Evolutionary conservation across 1,140 invertebrate species (phyloP), one percentile per base, ranked within the genome.

Genomic region (Drosophila athabasca): DNA sequence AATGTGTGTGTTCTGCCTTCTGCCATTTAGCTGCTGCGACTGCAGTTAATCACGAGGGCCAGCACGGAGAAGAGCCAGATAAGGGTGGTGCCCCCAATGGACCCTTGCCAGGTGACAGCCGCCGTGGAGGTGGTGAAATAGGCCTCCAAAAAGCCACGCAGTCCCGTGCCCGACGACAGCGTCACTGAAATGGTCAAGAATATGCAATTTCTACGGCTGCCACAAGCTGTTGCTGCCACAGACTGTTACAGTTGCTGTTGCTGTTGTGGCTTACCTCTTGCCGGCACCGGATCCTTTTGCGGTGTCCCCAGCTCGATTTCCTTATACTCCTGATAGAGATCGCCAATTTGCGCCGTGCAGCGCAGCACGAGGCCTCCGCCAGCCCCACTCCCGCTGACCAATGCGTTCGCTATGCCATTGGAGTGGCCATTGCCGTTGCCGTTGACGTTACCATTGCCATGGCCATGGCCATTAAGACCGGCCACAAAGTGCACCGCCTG

Each of bases 201-300:
- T 39, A 82, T 65, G 48, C 45, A 46, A 64, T 51, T 45, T 46
- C n/a, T 9, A 46, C 22, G 35, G 35, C 35, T 39, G 35, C 35
- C 13, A 4, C 35, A 39, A 3, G 24, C 26, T 29, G 15, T 64
- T 8, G 29, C 35, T 13, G 31, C n/a, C n/a, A n/a, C n/a, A n/a
- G n/a, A n/a, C n/a, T n/a, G n/a, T n/a, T n/a, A n/a, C n/a, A n/a
- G n/a, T n/a, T 61, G 48, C 44, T 75, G 53, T 62, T 62, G 60
- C 62, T 64, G 67, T 64, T 72, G 69, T 54, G 58, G 67, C 92
- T 92, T 91, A 94, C 93, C 93, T 93, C 93, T 90, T 58, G 93
- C 93, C 13, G 93, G 93, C 64, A 94, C 90, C 48, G 93, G 93
- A 90, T 94, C 93, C 74, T 91, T 92, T 68, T 92, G 92, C 62